These are phyloP conservation scores for Pogonomyrmex barbatus DNA, from an alignment of 1,140 invertebrate genomes.

Conservation along the genomic window DNA sequence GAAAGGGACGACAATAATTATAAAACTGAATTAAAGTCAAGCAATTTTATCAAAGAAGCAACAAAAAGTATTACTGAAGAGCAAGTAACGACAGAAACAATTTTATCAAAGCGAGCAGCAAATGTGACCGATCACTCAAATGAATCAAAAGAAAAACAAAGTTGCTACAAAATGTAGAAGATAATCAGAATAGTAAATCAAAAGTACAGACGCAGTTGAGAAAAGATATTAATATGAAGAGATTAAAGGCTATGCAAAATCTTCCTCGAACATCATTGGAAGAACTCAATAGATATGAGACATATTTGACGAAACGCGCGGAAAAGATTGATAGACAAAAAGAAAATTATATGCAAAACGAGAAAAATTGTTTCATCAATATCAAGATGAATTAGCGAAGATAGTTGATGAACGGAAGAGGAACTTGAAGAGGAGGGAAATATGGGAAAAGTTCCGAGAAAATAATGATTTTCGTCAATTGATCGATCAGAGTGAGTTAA, in stretches of 20 bases:
- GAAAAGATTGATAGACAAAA: slow-evolving; percentile 67
- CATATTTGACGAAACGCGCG: slow-evolving; percentile 52
- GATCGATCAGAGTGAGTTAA: slow-evolving; percentile 53
- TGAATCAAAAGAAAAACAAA: not conserved
- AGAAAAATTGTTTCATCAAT: slow-evolving; percentile 66
- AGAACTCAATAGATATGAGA: not conserved
- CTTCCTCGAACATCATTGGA: not conserved
- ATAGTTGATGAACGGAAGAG: slow-evolving; percentile 35
- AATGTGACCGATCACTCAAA: not conserved
- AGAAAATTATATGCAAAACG: slow-evolving; percentile 65
- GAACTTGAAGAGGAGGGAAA: slow-evolving; percentile 67
- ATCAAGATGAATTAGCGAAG: slow-evolving; percentile 49
- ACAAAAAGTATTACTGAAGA: not conserved
- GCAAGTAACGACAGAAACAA: slow-evolving; percentile 21
- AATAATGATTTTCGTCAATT: slow-evolving; percentile 55
- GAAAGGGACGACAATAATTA: not conserved
- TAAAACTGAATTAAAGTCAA: not conserved
- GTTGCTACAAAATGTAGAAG: not conserved
- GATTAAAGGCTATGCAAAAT: not conserved
- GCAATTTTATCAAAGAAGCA: not conserved
- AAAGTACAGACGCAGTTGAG: not conserved
- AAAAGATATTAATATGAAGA: not conserved
- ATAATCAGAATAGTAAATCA: not conserved
- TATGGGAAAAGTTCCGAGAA: slow-evolving; percentile 57
- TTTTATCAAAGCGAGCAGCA: not conserved